Evolutionary conservation across 2,113 vertebrate species (phyloP).

Genomic region (Mesoclemmys tuberculata): DNA sequence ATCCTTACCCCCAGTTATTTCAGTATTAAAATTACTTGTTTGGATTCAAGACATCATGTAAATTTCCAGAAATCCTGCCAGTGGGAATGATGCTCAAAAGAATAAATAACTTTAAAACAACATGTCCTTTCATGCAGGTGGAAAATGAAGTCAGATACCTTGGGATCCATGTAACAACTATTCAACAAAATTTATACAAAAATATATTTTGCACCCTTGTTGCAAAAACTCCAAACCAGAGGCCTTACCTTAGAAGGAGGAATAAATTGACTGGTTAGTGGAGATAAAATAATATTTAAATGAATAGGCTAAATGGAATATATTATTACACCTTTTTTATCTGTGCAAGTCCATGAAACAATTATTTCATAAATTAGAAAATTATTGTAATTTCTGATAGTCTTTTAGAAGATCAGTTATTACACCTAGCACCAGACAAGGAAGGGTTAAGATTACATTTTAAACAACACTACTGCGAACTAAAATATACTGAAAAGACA

Average conservation of each 20-base stretch:
- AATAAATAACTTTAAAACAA: neutral
- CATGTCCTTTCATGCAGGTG: neutral
- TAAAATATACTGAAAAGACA: neutral
- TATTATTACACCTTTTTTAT: neutral
- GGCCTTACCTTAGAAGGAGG: neutral
- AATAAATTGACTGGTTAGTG: neutral
- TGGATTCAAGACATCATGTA: neutral
- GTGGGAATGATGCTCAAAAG: neutral
- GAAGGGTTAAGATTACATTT: neutral
- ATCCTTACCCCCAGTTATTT: neutral
- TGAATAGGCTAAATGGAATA: neutral
- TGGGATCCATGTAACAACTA: neutral
- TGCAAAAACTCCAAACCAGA: neutral
- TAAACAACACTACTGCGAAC: constrained; percentile 5
- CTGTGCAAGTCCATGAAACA: neutral
- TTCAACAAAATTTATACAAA: rapidly evolving
- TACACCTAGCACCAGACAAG: neutral
- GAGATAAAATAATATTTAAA: neutral
- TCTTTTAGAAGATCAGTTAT: neutral
- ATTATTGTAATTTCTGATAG: neutral
- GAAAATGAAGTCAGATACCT: neutral
- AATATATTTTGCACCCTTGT: neutral
- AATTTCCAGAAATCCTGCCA: neutral
- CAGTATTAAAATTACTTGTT: neutral
- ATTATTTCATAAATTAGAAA: neutral